These are phyloP conservation scores for Diplogasteroides magnus DNA, from an alignment of 1,140 invertebrate genomes.

Conservation along the genomic window DNA sequence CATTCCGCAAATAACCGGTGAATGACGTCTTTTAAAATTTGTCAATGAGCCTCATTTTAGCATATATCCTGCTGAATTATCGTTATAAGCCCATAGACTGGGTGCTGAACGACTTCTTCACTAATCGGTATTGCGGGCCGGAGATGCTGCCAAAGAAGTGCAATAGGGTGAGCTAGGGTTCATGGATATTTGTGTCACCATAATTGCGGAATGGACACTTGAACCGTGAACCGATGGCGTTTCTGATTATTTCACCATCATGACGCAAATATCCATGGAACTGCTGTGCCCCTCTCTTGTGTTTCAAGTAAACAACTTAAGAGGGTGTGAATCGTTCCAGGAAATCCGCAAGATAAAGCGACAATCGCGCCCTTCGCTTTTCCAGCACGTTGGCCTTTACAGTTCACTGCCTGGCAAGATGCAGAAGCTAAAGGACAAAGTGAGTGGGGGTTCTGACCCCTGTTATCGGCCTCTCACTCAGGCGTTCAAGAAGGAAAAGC, in stretches of 20 bases:
- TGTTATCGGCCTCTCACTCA: background rate
- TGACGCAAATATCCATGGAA: too few species aligned
- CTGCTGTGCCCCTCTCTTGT: too few species aligned
- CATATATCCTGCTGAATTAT: slow-evolving; percentile 90
- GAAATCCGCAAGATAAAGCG: slow-evolving; percentile 18
- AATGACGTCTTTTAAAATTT: background rate
- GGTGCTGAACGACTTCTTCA: slow-evolving; percentile 82
- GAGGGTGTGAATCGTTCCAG: too few species aligned
- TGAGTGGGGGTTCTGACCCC: too few species aligned
- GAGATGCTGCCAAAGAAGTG: slow-evolving; percentile 47
- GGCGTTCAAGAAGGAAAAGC: background rate
- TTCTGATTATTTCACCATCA: too few species aligned
- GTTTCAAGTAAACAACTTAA: too few species aligned
- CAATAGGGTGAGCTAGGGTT: slow-evolving; percentile 20
- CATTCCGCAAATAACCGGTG: slow-evolving; percentile 68
- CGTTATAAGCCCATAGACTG: slow-evolving; percentile 94
- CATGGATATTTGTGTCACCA: too few species aligned
- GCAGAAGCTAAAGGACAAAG: slow-evolving; percentile 81
- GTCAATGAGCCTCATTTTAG: slow-evolving; percentile 59
- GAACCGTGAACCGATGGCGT: too few species aligned
- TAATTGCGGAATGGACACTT: too few species aligned
- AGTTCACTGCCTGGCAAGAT: slow-evolving; percentile 93
- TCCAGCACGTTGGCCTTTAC: slow-evolving; percentile 90
- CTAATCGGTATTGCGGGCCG: slow-evolving; percentile 75
- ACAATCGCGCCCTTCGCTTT: slow-evolving; percentile 75